A percentile compares a stretch with the other conserved stretches of the same genome.
phyloP scores from a whole-genome alignment of 2,113 vertebrate species.

The Damaliscus lunatus region DNA sequence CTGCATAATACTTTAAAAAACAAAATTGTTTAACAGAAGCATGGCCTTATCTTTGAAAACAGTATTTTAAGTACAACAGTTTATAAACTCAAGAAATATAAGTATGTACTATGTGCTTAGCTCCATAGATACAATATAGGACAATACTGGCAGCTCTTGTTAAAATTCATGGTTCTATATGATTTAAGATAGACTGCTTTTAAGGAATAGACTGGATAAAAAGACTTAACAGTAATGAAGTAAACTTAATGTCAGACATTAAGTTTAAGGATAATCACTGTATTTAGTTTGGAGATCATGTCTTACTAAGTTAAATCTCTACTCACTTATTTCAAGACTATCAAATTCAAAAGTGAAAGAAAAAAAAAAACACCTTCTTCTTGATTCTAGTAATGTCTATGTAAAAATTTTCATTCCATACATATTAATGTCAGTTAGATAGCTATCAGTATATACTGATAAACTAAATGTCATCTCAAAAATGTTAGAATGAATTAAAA shows the following conservation, averaged over 20 bases:
- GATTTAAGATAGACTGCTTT: background rate
- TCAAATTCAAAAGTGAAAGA: background rate
- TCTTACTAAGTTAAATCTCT: background rate
- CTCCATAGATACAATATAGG: background rate
- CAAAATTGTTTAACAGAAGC: background rate
- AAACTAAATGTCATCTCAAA: background rate
- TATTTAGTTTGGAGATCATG: background rate
- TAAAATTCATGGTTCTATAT: background rate
- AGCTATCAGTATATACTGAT: background rate
- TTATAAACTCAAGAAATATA: background rate
- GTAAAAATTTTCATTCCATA: background rate
- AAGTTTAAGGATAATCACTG: background rate
- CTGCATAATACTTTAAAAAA: background rate
- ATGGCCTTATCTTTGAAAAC: background rate
- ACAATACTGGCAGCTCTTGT: background rate
- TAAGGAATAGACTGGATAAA: background rate
- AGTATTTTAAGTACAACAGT: background rate
- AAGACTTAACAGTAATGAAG: background rate
- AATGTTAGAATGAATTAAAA: background rate
- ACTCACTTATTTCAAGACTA: too few species aligned
- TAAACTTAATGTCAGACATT: background rate
- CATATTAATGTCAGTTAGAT: background rate
- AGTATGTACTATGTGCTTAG: background rate
- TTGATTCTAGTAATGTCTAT: background rate
- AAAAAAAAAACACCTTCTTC: background rate